These are phyloP conservation scores for Apamea crenata DNA, from an alignment of 2,888 invertebrate genomes.

Conservation along the genomic window DNA sequence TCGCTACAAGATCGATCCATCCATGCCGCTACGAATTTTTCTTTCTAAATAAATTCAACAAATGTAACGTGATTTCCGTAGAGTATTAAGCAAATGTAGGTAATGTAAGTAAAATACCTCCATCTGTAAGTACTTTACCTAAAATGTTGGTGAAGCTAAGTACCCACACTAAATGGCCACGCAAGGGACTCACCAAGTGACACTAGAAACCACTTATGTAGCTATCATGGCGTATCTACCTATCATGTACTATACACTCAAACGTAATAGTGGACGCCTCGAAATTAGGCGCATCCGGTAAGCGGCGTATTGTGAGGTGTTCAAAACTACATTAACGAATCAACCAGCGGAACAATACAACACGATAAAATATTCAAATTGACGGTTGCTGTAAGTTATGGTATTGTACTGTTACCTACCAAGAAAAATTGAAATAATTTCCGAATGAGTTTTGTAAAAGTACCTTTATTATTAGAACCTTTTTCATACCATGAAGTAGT, in stretches of 20 bases:
- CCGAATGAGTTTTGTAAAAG: constrained; percentile 10
- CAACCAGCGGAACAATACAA: constrained; percentile 62
- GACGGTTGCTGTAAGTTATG: constrained; percentile 43
- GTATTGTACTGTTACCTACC: constrained; percentile 20
- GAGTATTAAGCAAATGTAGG: constrained; percentile 16
- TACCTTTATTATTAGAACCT: neutral
- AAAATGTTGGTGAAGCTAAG: constrained; percentile 32
- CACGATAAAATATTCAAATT: constrained; percentile 55
- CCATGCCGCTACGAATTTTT: neutral
- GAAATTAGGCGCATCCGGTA: constrained; percentile 64
- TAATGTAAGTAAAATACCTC: constrained; percentile 5
- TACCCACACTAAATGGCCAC: constrained; percentile 49
- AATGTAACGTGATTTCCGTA: constrained; percentile 22
- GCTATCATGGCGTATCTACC: constrained; percentile 59
- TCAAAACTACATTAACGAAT: constrained; percentile 68
- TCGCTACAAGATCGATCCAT: constrained; percentile 10
- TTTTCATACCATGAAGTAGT: neutral
- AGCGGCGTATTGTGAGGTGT: constrained; percentile 62
- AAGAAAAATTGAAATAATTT: neutral
- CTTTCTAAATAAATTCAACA: constrained; percentile 11
- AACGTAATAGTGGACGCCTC: constrained; percentile 58
- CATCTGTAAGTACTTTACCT: constrained; percentile 16
- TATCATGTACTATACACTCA: constrained; percentile 61
- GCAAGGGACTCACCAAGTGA: constrained; percentile 57
- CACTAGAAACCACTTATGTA: constrained; percentile 67